A percentile compares a stretch with the other conserved stretches of the same genome.
These are phyloP conservation scores for Eupithecia abbreviata DNA, from an alignment of 2,888 invertebrate species.

Conservation along the genomic window DNA sequence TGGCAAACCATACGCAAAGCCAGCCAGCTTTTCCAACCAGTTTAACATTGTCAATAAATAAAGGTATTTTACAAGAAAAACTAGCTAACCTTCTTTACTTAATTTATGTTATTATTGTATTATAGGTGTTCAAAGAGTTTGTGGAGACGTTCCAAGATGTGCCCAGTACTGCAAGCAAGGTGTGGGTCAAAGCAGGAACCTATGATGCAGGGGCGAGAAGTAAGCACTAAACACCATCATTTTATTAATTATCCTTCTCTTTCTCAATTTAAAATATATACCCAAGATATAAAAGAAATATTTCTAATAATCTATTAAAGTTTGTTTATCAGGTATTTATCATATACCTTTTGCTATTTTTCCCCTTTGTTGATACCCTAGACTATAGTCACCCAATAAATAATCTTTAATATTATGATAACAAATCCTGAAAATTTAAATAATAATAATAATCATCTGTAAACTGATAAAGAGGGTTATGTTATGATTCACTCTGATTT, in stretches of 20 bases:
- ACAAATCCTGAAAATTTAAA: too few relatives aligned
- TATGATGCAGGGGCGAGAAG: constrained; percentile 97
- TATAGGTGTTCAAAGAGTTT: constrained; percentile 97
- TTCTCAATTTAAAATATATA: background rate
- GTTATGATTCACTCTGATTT: background rate
- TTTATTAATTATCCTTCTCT: background rate
- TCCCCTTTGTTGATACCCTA: too few relatives aligned
- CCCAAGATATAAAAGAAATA: background rate
- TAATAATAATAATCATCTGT: too few relatives aligned
- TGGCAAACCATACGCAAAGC: too few relatives aligned
- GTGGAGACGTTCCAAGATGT: constrained; percentile 98
- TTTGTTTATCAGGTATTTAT: background rate
- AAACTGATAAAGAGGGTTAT: too few relatives aligned
- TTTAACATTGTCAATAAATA: background rate
- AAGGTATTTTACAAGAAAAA: background rate
- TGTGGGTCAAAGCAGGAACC: constrained; percentile 99
- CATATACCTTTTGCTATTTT: too few relatives aligned
- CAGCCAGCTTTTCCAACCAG: background rate
- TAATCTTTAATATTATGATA: too few relatives aligned
- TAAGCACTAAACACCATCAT: constrained; percentile 69
- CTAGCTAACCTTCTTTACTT: too few relatives aligned
- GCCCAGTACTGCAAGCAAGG: constrained; percentile 90
- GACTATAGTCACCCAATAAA: too few relatives aligned
- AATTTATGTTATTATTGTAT: background rate
- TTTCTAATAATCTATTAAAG: background rate